Evolutionary conservation across 2,113 vertebrate species (phyloP).

Genomic region (Corynorhinus townsendii): DNA sequence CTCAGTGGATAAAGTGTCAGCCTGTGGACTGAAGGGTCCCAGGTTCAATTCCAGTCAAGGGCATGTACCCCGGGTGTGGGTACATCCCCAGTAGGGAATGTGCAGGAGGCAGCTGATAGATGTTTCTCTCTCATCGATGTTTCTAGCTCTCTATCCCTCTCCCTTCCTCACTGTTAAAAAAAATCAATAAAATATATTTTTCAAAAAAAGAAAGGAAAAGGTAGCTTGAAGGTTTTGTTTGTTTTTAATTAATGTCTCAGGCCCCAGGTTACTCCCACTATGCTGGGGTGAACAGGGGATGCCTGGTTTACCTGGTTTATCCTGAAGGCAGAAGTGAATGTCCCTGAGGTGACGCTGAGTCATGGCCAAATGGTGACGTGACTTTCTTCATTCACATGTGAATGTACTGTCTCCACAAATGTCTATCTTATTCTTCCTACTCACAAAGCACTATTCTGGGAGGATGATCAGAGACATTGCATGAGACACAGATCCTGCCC

Average conservation of each 20-base stretch:
- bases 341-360: background rate
- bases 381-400: background rate
- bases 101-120: too few relatives aligned
- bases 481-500: too few relatives aligned
- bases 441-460: background rate
- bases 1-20: too few relatives aligned
- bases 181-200: too few relatives aligned
- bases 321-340: background rate
- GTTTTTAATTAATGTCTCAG: background rate
- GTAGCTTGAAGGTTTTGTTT: background rate
- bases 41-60: too few relatives aligned
- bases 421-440: accelerated
- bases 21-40: too few relatives aligned
- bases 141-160: too few relatives aligned
- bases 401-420: too few relatives aligned
- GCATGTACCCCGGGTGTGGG: too few relatives aligned
- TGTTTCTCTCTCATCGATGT: too few relatives aligned
- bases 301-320: background rate
- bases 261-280: background rate
- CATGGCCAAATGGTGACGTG: background rate
- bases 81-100: too few relatives aligned
- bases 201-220: background rate
- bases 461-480: accelerated
- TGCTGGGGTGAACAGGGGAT: background rate
- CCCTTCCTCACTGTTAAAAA: too few relatives aligned